These are phyloP conservation scores for Diabrotica balteata DNA, from an alignment of 2,888 invertebrate species.

Conservation along the genomic window DNA sequence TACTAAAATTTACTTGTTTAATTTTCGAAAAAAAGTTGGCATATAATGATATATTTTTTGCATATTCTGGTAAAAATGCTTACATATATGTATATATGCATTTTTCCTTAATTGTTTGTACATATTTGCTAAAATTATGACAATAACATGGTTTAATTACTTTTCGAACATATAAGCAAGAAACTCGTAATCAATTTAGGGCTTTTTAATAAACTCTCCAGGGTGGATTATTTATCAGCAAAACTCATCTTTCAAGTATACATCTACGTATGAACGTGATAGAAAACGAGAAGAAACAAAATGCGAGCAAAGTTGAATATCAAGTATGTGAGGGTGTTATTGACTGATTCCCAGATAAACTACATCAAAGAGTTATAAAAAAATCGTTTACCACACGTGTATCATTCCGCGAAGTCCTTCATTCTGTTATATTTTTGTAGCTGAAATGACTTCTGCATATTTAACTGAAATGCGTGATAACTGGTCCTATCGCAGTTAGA, in stretches of 20 bases:
- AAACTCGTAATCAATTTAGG: no score
- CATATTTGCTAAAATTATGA: no score
- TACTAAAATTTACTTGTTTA: no score
- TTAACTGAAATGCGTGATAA: constrained; percentile 51
- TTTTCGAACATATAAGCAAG: no score
- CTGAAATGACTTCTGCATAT: constrained; percentile 52
- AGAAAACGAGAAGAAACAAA: constrained; percentile 25
- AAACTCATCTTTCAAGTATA: neutral
- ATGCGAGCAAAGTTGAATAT: constrained; percentile 30
- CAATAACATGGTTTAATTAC: no score
- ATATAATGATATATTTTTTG: no score
- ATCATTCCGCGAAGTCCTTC: neutral
- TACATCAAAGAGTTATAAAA: constrained; percentile 24
- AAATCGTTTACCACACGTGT: constrained; percentile 16
- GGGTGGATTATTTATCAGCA: no score
- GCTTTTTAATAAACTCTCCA: no score
- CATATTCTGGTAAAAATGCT: no score
- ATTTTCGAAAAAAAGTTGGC: no score
- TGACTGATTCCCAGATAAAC: constrained; percentile 25
- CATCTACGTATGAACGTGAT: constrained; percentile 13
- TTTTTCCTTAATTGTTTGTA: no score
- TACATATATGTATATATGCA: no score
- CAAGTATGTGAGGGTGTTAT: constrained; percentile 30
- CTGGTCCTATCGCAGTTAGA: constrained; percentile 50
- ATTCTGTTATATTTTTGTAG: constrained; percentile 35